A percentile compares a stretch with the other conserved stretches of the same genome.
phyloP scores from a whole-genome alignment of 2,888 invertebrate genomes.

The Diloba caeruleocephala region DNA sequence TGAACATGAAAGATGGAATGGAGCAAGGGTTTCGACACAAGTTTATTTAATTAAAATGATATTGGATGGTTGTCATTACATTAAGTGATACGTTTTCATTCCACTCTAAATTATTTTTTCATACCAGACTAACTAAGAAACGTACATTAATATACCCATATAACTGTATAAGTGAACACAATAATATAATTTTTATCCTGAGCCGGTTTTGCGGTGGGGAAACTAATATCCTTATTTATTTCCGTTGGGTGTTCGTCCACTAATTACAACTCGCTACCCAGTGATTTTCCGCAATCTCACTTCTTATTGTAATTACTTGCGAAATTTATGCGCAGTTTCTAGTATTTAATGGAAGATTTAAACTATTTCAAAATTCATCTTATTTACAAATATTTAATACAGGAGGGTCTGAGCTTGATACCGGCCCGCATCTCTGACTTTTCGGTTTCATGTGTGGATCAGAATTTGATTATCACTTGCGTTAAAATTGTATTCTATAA shows the following conservation, averaged over 20 bases:
- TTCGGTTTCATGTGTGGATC: too few species aligned
- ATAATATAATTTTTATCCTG: slow-evolving; percentile 78
- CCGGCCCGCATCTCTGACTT: too few species aligned
- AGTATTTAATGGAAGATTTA: slow-evolving; percentile 59
- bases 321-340: slow-evolving; percentile 70
- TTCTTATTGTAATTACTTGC: slow-evolving; percentile 77
- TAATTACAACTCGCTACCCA: slow-evolving; percentile 83
- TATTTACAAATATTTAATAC: slow-evolving; percentile 4
- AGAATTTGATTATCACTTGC: too few species aligned
- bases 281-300: slow-evolving; percentile 84
- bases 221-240: slow-evolving; percentile 86
- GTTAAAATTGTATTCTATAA: too few species aligned
- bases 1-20: too few species aligned
- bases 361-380: slow-evolving; percentile 40
- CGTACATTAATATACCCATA: slow-evolving; percentile 30
- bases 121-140: slow-evolving; percentile 35
- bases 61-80: too few species aligned
- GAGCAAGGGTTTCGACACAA: too few species aligned
- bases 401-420: too few species aligned
- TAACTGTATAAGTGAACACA: slow-evolving; percentile 58
- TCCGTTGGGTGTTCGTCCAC: slow-evolving; percentile 85
- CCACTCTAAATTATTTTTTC: slow-evolving; percentile 19
- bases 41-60: too few species aligned
- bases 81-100: background rate
- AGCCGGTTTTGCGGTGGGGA: slow-evolving; percentile 66